Percentiles rank a stretch among this genome's conserved stretches.
Evolutionary conservation across 2,888 invertebrate genomes (phyloP).

Genomic region (Strigamia transsilvanica): DNA sequence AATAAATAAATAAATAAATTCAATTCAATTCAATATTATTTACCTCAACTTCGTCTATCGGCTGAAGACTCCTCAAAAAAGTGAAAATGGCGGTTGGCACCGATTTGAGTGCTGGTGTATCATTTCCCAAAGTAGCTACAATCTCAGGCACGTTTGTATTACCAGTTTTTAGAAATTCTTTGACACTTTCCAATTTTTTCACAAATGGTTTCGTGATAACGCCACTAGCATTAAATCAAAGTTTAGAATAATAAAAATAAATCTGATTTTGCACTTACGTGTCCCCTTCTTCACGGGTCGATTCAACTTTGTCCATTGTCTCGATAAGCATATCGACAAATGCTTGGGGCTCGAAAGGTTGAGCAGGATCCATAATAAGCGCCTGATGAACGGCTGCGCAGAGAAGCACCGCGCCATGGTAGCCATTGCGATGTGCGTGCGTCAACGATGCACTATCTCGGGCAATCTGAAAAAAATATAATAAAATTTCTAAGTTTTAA

Average conservation of each 20-base stretch:
- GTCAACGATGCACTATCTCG: conserved; percentile 50
- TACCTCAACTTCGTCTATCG: conserved; percentile 44
- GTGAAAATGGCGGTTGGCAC: conserved; percentile 54
- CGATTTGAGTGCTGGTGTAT: conserved; percentile 41
- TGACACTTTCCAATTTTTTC: conserved; percentile 68
- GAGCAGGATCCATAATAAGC: conserved; percentile 54
- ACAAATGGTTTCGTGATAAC: conserved; percentile 66
- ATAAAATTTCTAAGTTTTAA: not conserved
- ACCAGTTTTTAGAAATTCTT: conserved; percentile 66
- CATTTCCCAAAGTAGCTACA: conserved; percentile 41
- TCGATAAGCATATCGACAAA: conserved; percentile 55
- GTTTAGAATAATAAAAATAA: not conserved
- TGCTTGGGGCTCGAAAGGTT: conserved; percentile 51
- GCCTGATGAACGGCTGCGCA: conserved; percentile 54
- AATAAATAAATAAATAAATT: not conserved
- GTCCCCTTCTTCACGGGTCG: not conserved
- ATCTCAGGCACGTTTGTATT: conserved; percentile 58
- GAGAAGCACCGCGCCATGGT: conserved; percentile 52
- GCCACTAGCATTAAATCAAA: not conserved
- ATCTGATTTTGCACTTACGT: not conserved
- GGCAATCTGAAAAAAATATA: conserved; percentile 48
- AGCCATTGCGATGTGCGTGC: conserved; percentile 48
- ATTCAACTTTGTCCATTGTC: conserved; percentile 52
- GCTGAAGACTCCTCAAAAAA: conserved; percentile 52
- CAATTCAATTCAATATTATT: not conserved